A percentile compares a stretch with the other conserved stretches of the same genome.
phyloP scores from a whole-genome alignment of 2,888 invertebrate genomes.

The Adelphocoris suturalis region DNA sequence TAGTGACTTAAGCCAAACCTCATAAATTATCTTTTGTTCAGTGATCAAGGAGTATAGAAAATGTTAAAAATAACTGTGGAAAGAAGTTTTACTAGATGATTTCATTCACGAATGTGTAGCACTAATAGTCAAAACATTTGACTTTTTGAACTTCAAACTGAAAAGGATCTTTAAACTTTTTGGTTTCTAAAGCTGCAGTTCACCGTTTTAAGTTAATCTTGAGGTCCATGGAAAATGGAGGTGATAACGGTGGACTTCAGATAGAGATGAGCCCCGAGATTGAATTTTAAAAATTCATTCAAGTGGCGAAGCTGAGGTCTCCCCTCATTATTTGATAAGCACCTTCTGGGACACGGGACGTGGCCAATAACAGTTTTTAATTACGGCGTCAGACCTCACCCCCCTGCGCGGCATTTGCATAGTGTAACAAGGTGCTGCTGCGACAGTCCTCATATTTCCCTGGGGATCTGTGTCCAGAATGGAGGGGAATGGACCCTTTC shows the following conservation, averaged over 20 bases:
- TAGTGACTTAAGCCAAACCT: no score
- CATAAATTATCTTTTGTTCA: no score
- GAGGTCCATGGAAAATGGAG: not conserved
- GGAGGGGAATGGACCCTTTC: not conserved
- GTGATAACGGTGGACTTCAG: not conserved
- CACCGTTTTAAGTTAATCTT: not conserved
- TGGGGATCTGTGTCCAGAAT: slow-evolving; percentile 9
- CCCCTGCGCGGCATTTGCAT: slow-evolving; percentile 68
- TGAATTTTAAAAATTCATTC: slow-evolving; percentile 62
- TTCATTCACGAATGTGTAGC: no score
- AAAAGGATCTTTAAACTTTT: no score
- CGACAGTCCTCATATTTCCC: slow-evolving; percentile 59
- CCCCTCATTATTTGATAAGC: slow-evolving; percentile 54
- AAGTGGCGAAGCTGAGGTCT: not conserved
- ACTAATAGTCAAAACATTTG: no score
- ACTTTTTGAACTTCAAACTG: no score
- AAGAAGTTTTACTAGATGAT: no score
- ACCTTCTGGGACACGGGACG: slow-evolving; percentile 54
- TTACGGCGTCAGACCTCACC: slow-evolving; percentile 51
- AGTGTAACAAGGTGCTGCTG: slow-evolving; percentile 71
- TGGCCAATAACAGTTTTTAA: slow-evolving; percentile 73
- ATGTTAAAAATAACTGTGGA: no score
- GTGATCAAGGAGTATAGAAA: no score
- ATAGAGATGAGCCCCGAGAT: slow-evolving; percentile 49
- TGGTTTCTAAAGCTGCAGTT: not conserved